Evolutionary conservation across 1,140 invertebrate species (phyloP).

Genomic region (Chrysomallon squamiferum): DNA sequence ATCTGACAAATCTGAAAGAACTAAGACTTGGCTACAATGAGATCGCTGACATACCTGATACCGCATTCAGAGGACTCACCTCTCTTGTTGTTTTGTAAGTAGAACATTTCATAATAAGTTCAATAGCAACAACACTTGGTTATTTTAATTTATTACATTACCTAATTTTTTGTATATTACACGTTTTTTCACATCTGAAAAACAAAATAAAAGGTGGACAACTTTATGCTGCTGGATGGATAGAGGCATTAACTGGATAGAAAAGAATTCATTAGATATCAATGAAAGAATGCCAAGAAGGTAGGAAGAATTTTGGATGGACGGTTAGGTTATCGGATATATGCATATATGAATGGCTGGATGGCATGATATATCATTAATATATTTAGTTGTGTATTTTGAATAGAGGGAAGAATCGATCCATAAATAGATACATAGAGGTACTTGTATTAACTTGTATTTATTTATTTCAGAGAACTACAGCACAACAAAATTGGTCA

Average conservation of each 20-base stretch:
- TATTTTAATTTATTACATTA: not conserved
- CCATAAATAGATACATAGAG: no score
- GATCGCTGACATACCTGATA: constrained; percentile 41
- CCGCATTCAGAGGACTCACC: constrained; percentile 36
- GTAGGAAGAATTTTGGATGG: no score
- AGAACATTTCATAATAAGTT: not conserved
- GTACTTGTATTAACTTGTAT: not conserved
- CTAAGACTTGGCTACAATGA: constrained; percentile 31
- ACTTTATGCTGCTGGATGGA: not conserved
- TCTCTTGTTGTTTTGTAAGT: constrained; percentile 39
- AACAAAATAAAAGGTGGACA: not conserved
- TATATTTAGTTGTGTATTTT: no score
- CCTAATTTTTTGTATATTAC: not conserved
- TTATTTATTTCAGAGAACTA: constrained; percentile 26
- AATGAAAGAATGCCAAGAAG: no score
- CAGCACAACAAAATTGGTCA: constrained; percentile 30
- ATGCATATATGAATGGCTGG: no score
- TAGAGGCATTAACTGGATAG: not conserved
- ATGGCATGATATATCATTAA: no score
- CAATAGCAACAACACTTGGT: not conserved
- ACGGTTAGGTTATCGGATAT: no score
- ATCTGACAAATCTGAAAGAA: constrained; percentile 22
- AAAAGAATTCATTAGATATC: no score
- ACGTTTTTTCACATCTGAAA: not conserved
- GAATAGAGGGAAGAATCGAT: no score